Conservation (phyloP, 2,797 vertebrate species). For the Trichosurus vulpecula region DNA sequence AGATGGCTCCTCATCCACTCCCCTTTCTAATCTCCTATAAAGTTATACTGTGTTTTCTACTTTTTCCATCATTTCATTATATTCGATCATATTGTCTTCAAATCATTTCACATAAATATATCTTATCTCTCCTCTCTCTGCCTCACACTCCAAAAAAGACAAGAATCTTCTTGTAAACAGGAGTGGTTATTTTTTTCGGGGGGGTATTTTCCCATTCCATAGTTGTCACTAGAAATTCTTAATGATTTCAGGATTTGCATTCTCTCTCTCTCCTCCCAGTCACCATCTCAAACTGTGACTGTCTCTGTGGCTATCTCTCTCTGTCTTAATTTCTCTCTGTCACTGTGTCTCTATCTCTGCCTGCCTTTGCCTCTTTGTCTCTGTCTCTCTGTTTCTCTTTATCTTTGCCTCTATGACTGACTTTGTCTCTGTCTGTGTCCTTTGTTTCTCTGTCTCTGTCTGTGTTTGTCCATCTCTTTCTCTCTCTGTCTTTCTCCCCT, state of each 20-base stretch:
- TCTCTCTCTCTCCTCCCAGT: too few species aligned
- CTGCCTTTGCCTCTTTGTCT: background rate
- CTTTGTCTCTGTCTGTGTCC: background rate
- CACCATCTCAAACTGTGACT: too few species aligned
- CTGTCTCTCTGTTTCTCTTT: background rate
- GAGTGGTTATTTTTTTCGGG: background rate
- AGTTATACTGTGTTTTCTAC: background rate
- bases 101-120: background rate
- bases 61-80: background rate
- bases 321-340: background rate
- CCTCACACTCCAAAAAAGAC: background rate
- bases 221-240: too few species aligned
- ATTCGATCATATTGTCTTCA: background rate
- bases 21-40: background rate
- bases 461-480: background rate
- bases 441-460: background rate
- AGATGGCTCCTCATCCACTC: background rate
- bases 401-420: background rate
- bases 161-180: background rate
- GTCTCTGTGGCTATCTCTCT: too few species aligned
- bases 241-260: too few species aligned
- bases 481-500: background rate
- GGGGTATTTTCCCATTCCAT: background rate
- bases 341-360: background rate
- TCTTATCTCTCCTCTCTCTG: background rate